phyloP scores from a whole-genome alignment of 1,140 invertebrate species.

The Arion vulgaris region DNA sequence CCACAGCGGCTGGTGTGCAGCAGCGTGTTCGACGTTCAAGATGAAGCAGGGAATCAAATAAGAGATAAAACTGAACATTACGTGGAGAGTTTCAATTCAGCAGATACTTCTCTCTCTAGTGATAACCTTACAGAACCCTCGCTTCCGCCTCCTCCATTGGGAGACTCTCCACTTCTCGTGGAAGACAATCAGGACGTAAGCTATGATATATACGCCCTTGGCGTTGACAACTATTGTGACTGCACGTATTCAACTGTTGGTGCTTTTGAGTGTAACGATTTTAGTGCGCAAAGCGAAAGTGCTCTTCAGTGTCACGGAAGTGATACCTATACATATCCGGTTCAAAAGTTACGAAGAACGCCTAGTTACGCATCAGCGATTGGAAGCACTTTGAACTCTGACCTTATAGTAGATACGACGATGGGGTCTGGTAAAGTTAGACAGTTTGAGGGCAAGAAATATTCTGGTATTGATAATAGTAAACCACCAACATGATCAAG shows the following conservation, averaged over 20 bases:
- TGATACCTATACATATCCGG: not conserved
- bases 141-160: not conserved
- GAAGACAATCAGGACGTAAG: not conserved
- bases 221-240: not conserved
- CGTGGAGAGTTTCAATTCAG: not conserved
- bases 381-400: conserved; percentile 37
- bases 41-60: too few relatives aligned
- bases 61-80: too few relatives aligned
- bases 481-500: not conserved
- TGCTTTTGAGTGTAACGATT: too few relatives aligned
- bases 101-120: not conserved
- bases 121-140: not conserved
- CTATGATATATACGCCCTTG: not conserved
- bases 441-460: conserved; percentile 49
- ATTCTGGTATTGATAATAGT: conserved; percentile 4
- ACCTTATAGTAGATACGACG: not conserved
- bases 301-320: not conserved
- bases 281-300: not conserved
- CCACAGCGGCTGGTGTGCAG: too few relatives aligned
- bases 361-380: conserved; percentile 61
- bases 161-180: not conserved
- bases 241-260: too few relatives aligned
- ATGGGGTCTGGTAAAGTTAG: conserved; percentile 27
- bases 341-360: conserved; percentile 50
- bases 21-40: too few relatives aligned